A percentile compares a stretch with the other conserved stretches of the same genome.
These are phyloP conservation scores for Pachypsylla venusta DNA, from an alignment of 1,140 invertebrate species.

Conservation along the genomic window DNA sequence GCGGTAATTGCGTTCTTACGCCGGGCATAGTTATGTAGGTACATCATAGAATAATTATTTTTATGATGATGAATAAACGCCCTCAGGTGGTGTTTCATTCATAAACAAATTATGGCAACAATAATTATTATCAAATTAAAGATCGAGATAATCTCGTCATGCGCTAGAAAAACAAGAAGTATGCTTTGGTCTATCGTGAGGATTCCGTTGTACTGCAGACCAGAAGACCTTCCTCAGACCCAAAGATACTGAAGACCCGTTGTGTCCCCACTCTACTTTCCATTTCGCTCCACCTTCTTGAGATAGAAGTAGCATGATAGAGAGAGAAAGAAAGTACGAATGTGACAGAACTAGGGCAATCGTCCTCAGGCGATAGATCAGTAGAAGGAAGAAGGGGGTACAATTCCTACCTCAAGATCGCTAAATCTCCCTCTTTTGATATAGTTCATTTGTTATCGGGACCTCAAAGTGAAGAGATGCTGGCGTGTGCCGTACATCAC, in stretches of 20 bases:
- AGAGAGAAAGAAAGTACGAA: slow-evolving; percentile 16
- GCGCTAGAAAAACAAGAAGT: neutral
- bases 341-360: slow-evolving; percentile 19
- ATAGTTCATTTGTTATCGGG: slow-evolving; percentile 3
- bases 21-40: no score
- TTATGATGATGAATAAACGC: no score
- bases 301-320: slow-evolving; percentile 12
- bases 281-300: slow-evolving; percentile 18
- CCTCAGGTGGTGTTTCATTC: no score
- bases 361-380: slow-evolving; percentile 4
- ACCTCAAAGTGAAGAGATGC: slow-evolving; percentile 1
- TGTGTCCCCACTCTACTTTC: slow-evolving; percentile 16
- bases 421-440: slow-evolving; percentile 9
- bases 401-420: slow-evolving; percentile 16
- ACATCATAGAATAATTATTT: no score
- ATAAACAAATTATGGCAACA: no score
- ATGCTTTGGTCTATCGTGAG: neutral
- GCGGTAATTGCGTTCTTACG: no score
- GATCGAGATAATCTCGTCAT: neutral
- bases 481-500: slow-evolving; percentile 15
- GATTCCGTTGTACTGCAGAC: neutral
- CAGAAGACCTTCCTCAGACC: neutral
- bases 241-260: slow-evolving; percentile 1
- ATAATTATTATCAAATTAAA: slow-evolving; percentile 10
- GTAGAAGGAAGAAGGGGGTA: slow-evolving; percentile 4